Conservation (phyloP, 2,113 vertebrate species). For the Delphinapterus leucas region DNA sequence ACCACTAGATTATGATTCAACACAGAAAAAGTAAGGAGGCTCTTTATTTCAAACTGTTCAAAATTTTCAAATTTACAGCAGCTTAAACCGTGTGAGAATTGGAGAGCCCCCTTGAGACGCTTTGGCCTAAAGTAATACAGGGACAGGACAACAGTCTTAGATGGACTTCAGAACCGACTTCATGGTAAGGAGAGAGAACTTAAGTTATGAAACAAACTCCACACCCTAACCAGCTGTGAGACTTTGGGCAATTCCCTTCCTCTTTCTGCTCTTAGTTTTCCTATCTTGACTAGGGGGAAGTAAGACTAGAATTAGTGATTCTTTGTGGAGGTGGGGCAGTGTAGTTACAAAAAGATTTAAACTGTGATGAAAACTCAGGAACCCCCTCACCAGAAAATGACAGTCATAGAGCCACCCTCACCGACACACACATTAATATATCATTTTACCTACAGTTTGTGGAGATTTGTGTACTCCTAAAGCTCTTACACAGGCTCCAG, state of each 20-base stretch:
- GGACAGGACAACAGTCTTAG: not conserved
- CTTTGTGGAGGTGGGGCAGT: not conserved
- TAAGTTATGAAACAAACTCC: not conserved
- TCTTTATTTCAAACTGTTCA: slow-evolving; percentile 9
- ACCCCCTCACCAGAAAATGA: not conserved
- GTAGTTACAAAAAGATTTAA: not conserved
- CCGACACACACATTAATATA: not conserved
- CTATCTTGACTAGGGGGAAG: not conserved
- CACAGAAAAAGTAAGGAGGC: not conserved
- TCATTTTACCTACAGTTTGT: not conserved
- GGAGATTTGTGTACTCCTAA: not conserved
- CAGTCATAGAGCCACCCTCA: not conserved
- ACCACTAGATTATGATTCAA: not conserved
- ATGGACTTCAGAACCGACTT: not conserved
- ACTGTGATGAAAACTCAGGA: not conserved
- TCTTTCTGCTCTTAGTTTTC: not conserved
- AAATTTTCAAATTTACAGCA: not conserved
- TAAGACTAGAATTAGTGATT: not conserved
- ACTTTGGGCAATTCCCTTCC: not conserved
- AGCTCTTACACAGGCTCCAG: not conserved
- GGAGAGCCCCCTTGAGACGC: not conserved
- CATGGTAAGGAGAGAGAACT: not conserved
- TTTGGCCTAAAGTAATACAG: not conserved
- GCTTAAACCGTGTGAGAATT: not conserved
- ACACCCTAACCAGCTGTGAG: not conserved